Evolutionary conservation across 2,113 vertebrate genomes (phyloP), one percentile per base, ranked within the genome.

Genomic region (Zingel zingel): DNA sequence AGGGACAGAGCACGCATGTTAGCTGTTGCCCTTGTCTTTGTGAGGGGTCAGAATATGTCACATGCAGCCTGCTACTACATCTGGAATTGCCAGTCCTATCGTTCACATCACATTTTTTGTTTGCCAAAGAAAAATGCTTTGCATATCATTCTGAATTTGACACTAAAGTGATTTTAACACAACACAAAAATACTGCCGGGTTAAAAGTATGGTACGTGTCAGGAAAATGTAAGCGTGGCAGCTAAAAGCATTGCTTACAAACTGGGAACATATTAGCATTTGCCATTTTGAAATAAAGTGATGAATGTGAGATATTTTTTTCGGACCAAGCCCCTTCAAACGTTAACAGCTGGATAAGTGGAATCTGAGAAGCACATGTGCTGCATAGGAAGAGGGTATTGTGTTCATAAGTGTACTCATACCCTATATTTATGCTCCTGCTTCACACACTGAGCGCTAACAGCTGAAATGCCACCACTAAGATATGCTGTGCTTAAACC

Each of bases 401-500:
- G 86, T 89, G 84, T 88, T 85, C 84, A 79, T 77, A 77, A 88
- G 66, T 77, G 87, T 89, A 84, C 86, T 89, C 86, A 84, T 82
- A 89, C 79, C 81, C 83, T 83, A 85, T 91, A 91, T 91, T 92
- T 89, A 89, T 82, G 83, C 83, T 83, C 63, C 73, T 48, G 67
- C 80, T 81, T 57, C 77, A 67, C 85, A 86, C 69, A 61, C 81
- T 90, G 89, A 88, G 84, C 79, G 50, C 62, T 64, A 89, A 93
- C 93, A 94, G 91, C 92, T 93, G 88, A 92, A 93, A 91, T 89
- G 93, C 87, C 84, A 90, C 85, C 74, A 54, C 74, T 86, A 56
- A 89, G 92, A 94, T 90, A 90, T 69, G 84, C 90, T 77, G 74
- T 16, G 85, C 90, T 91, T 91, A 93, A 94, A 93, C 89, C 92